A percentile compares a stretch with the other conserved stretches of the same genome.
Conservation (phyloP, 2,113 vertebrate species). For the Prinia subflava region DNA sequence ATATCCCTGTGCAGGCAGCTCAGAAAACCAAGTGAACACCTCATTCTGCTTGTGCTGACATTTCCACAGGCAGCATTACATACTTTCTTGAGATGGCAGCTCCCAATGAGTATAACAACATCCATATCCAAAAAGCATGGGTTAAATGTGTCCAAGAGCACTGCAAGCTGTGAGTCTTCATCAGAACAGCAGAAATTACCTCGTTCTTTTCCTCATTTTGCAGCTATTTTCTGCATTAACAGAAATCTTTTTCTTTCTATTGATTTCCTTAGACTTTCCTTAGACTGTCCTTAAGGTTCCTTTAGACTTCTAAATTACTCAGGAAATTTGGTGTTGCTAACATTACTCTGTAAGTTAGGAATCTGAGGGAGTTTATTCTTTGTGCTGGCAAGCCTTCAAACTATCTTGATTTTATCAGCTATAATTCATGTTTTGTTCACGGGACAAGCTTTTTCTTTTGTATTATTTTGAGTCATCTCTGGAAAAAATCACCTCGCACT, state of each 20-base stretch:
- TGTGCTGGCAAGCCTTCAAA: slow-evolving; percentile 60
- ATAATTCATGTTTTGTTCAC: slow-evolving; percentile 61
- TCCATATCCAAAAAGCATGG: neutral
- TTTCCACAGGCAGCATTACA: neutral
- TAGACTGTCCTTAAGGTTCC: slow-evolving; percentile 27
- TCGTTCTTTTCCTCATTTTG: slow-evolving; percentile 28
- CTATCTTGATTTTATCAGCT: slow-evolving; percentile 66
- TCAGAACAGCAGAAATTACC: slow-evolving; percentile 29
- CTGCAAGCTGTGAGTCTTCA: neutral
- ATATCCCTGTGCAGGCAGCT: neutral
- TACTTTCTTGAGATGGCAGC: neutral
- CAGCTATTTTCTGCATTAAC: neutral
- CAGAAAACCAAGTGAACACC: neutral
- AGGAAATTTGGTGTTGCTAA: slow-evolving; percentile 31
- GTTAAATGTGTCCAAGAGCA: neutral
- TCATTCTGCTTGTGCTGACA: neutral
- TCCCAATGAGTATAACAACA: neutral
- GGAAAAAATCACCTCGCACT: slow-evolving; percentile 63
- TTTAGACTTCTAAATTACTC: slow-evolving; percentile 37
- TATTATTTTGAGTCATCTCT: slow-evolving; percentile 66
- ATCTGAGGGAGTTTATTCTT: slow-evolving; percentile 55
- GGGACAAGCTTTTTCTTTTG: slow-evolving; percentile 60
- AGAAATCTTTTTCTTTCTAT: neutral
- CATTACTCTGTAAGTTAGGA: slow-evolving; percentile 45
- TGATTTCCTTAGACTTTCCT: slow-evolving; percentile 39